Base-by-base conservation (phyloP, 2,113 vertebrate species). In the Eonycteris spelaea region DNA sequence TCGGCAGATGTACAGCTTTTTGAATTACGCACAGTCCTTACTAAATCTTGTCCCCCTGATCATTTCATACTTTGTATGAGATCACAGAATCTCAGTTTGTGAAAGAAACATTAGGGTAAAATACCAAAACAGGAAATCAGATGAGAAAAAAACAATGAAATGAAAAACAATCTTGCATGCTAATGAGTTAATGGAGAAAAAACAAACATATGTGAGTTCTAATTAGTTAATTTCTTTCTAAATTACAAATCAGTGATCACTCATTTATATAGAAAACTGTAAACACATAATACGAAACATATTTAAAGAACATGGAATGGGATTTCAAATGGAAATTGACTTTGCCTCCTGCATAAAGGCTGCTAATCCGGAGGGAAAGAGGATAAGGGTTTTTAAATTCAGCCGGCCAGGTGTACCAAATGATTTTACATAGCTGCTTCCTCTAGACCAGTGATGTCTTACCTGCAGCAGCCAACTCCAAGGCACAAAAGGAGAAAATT, bases 191-290 rank as follows among this genome's bases (percentile, higher is more conserved):
- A 67, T 89, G 77, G 48, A 87, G 26, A 33, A 87, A 96, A 95
- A 90, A 55, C 35, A 95, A 96, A 91, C 93, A 91, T 92, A 91
- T 94, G 85, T 68, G 71, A 92, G 43, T 65, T 91, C 48, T 97
- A 96, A 97, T 93, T 92, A 88, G 35, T 67, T 95, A 38, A 38
- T 35, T 91, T 48, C 83, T 83, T 90, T 74, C 55, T 83, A 78
- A 91, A 74, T n/a, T 77, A n/a, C 57, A 92, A 90, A 83, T 85
- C 22, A 61, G 35, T 79, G 63, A 86, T 75, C 40, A 38, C 10
- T 90, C 85, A 88, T 67, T 75, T 79, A 28, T 75, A 71, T n/a
- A 33, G 24, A 16, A 96, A 97, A 91, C 33, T 55, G 10, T 96
- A 91, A 86, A 55, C 68, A 33, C 21, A 79, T 95, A 88, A 95